Evolutionary conservation across 2,113 vertebrate species (phyloP), one percentile per base, ranked within the genome.

Genomic region (Murina feae): DNA sequence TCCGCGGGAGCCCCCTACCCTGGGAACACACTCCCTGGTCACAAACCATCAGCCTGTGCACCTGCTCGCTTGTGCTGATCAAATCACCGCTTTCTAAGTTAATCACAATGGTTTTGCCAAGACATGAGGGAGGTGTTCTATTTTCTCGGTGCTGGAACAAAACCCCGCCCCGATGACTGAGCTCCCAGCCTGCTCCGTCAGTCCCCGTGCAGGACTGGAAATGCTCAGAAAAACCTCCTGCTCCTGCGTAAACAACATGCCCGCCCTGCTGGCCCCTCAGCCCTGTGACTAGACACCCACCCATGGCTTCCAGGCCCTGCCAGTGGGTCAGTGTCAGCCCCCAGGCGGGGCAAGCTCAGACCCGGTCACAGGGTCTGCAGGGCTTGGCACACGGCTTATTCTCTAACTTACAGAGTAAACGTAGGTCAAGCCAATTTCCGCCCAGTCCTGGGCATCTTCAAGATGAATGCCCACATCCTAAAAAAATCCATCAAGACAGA

Each of bases 381-480:
- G 74, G 53, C 0, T 1, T 1, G 37, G 37, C 60, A 32, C n/a
- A 8, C 10, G 25, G 42, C 55, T 66, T 0, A 23, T 9, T 0
- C 5, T 16, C 86, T 11, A 28, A 37, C 32, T 47, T 6, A 37
- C 23, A 71, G 32, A 11, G 1, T 21, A 35, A 25, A 42, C 16
- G 23, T 0, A 44, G 63, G 42, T n/a, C 65, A 21, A 58, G 49
- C 4, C 51, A 25, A 18, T 0, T 5, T 20, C 32, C 20, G 8
- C 82, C 6, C 20, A 4, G 9, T 44, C 32, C 28, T 4, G 9
- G 68, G 44, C 10, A 3, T 2, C 49, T 12, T 28, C 39, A n/a
- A 25, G 21, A 20, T 13, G 30, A 68, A 35, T 1, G 42, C 42
- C 25, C 1, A 17, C 5, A 16, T 4, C 58, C 28, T 25, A 18